phyloP scores from a whole-genome alignment of 1,140 invertebrate species.

The Lepidurus couesii region DNA sequence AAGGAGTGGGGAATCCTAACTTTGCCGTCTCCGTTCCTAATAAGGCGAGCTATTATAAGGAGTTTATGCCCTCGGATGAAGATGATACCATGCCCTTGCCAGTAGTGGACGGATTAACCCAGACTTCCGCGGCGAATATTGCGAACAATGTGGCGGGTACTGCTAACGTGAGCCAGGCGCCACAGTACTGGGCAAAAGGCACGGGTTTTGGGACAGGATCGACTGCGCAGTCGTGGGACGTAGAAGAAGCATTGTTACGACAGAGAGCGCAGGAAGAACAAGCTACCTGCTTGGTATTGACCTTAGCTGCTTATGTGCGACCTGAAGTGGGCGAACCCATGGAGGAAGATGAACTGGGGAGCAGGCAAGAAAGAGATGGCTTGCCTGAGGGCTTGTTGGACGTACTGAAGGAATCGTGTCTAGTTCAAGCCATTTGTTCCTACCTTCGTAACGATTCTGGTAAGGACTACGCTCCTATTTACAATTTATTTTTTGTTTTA shows the following conservation, averaged over 20 bases:
- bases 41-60: background rate
- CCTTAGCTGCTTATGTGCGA: slow-evolving; percentile 30
- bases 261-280: slow-evolving; percentile 89
- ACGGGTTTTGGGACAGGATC: slow-evolving; percentile 94
- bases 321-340: slow-evolving; percentile 1
- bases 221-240: slow-evolving; percentile 91
- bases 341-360: slow-evolving; percentile 39
- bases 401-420: slow-evolving; percentile 69
- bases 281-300: slow-evolving; percentile 67
- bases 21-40: too few species aligned
- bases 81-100: background rate
- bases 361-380: slow-evolving; percentile 16
- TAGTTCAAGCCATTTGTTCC: slow-evolving; percentile 80
- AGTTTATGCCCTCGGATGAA: background rate
- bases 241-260: slow-evolving; percentile 81
- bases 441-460: slow-evolving; percentile 89
- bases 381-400: slow-evolving; percentile 66
- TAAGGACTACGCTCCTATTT: slow-evolving; percentile 41
- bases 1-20: background rate
- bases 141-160: slow-evolving; percentile 35
- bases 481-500: background rate
- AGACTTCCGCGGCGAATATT: slow-evolving; percentile 27
- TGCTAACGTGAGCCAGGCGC: slow-evolving; percentile 53
- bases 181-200: slow-evolving; percentile 88
- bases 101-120: background rate